Conservation (phyloP, 2,797 vertebrate species). For the Poecile montanus region DNA sequence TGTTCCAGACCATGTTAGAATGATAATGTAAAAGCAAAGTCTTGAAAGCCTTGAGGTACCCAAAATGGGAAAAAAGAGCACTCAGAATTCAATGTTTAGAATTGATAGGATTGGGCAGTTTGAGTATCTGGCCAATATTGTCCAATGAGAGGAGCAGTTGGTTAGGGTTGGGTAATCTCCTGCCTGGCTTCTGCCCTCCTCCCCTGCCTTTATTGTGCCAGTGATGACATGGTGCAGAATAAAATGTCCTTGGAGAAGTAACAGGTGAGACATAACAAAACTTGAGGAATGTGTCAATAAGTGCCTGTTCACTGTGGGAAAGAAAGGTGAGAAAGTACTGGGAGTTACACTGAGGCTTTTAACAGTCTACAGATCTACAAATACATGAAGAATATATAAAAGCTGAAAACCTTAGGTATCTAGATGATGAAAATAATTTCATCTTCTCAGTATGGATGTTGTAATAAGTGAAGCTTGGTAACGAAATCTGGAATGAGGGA, state of each 20-base stretch:
- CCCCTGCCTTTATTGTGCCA: not conserved
- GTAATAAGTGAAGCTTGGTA: not conserved
- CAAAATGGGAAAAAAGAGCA: too few species aligned
- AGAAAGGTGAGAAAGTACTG: not conserved
- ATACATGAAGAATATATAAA: not conserved
- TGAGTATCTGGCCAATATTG: not conserved
- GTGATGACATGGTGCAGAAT: not conserved
- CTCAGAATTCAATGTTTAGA: fast-evolving
- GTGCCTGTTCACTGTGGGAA: not conserved
- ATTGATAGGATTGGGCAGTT: too few species aligned
- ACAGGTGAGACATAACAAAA: not conserved
- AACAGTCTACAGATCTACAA: not conserved
- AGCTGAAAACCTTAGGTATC: not conserved
- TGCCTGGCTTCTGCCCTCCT: not conserved
- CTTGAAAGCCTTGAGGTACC: not conserved
- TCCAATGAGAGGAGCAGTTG: too few species aligned
- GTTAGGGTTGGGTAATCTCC: not conserved
- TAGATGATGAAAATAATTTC: not conserved
- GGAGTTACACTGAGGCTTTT: not conserved
- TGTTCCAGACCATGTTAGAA: not conserved
- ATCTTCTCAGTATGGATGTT: not conserved
- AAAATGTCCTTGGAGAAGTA: not conserved
- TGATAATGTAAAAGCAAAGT: not conserved
- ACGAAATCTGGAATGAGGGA: not conserved
- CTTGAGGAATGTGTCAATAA: not conserved